phyloP scores from a whole-genome alignment of 2,113 vertebrate genomes.

The Macheiramphus alcinus region DNA sequence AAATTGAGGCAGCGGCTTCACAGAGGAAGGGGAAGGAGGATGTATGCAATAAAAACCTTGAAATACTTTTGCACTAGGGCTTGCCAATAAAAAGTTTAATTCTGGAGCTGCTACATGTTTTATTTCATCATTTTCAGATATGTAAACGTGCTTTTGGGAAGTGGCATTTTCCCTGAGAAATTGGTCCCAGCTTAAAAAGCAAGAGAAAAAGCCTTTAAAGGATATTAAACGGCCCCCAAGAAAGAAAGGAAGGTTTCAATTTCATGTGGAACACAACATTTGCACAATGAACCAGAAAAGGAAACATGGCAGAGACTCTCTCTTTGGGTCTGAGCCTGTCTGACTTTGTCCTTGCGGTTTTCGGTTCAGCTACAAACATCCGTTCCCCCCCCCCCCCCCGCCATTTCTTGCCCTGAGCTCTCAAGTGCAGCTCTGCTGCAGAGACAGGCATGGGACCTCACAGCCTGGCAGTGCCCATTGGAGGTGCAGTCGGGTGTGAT shows the following conservation, averaged over 20 bases:
- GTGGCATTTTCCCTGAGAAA: not conserved
- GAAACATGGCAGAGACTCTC: not conserved
- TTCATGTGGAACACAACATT: not conserved
- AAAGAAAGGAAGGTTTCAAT: conserved; percentile 14
- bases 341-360: not conserved
- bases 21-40: not conserved
- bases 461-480: not conserved
- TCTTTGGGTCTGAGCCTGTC: not conserved
- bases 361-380: not conserved
- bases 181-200: not conserved
- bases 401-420: not conserved
- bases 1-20: not conserved
- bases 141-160: not conserved
- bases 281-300: not conserved
- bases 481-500: not conserved
- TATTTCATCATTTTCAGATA: not conserved
- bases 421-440: not conserved
- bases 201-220: not conserved
- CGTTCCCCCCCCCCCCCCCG: accelerated
- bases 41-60: not conserved
- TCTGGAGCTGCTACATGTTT: not conserved
- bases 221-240: not conserved
- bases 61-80: not conserved
- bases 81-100: not conserved
- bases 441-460: accelerated